A percentile compares a stretch with the other conserved stretches of the same genome.
These are phyloP conservation scores for Synanthedon andrenaeformis DNA, from an alignment of 2,888 invertebrate genomes.

Conservation along the genomic window DNA sequence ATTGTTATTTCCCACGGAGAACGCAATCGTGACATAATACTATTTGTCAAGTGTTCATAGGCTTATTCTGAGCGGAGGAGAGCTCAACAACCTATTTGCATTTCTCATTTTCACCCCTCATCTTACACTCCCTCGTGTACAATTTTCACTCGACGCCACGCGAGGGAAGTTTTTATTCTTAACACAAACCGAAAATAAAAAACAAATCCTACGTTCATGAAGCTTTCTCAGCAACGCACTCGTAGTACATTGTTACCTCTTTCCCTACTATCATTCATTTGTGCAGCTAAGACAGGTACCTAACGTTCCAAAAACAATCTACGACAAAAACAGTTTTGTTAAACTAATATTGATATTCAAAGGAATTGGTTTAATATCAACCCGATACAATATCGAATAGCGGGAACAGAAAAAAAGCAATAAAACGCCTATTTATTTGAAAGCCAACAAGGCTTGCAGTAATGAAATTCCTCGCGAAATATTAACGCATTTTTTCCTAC, in stretches of 20 bases:
- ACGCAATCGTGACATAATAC: conserved; percentile 41
- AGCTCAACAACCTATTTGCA: conserved; percentile 59
- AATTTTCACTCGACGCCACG: conserved; percentile 42
- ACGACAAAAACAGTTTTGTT: not conserved
- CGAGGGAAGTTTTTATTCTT: conserved; percentile 25
- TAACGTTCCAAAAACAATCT: no score
- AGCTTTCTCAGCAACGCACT: not conserved
- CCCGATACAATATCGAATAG: conserved; percentile 46
- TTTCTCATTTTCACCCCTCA: conserved; percentile 62
- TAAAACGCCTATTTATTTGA: conserved; percentile 65
- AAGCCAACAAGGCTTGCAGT: conserved; percentile 55
- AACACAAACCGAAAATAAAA: conserved; percentile 2
- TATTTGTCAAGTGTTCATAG: conserved; percentile 54
- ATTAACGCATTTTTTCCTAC: conserved; percentile 60
- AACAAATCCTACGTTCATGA: conserved; percentile 1
- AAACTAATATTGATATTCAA: not conserved
- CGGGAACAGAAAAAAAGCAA: conserved; percentile 48
- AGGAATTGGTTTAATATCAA: conserved; percentile 27
- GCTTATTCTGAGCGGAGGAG: conserved; percentile 42
- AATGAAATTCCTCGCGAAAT: conserved; percentile 65
- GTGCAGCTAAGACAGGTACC: no score
- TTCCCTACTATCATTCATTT: not conserved
- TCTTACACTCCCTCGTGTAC: conserved; percentile 41
- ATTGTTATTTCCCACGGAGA: conserved; percentile 22
- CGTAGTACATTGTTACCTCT: not conserved